Conservation (phyloP, 2,797 vertebrate genomes). For the Galago senegalensis region DNA sequence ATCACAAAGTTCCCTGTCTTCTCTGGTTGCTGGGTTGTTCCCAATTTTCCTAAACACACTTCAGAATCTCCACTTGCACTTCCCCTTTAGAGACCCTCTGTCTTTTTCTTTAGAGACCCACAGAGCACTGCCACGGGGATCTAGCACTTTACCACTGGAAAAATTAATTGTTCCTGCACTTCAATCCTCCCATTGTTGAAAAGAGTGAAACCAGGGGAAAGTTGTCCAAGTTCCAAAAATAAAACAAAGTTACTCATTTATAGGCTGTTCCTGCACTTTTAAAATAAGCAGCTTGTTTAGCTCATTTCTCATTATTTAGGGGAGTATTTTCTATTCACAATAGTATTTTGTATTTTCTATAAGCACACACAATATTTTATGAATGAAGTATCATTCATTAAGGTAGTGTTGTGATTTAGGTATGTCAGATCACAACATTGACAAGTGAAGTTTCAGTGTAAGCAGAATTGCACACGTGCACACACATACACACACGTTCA, state of each 20-base stretch:
- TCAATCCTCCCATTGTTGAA: neutral
- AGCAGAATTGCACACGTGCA: neutral
- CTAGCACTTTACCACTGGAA: neutral
- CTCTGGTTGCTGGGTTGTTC: neutral
- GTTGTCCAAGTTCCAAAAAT: neutral
- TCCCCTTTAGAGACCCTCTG: neutral
- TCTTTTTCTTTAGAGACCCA: neutral
- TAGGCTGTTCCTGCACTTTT: neutral
- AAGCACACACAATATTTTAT: neutral
- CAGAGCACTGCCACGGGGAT: neutral
- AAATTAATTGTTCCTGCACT: neutral
- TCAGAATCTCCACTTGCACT: neutral
- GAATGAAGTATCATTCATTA: neutral
- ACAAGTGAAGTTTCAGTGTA: neutral
- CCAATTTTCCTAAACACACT: neutral
- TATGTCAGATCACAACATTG: neutral
- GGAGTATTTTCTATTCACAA: neutral
- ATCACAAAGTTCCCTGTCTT: neutral
- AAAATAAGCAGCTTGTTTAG: neutral
- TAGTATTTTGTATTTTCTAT: neutral
- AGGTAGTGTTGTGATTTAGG: neutral
- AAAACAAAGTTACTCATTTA: neutral
- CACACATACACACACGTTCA: neutral
- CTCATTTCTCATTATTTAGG: neutral
- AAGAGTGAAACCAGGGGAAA: neutral